Evolutionary conservation across 2,113 vertebrate species (phyloP).

Genomic region (Thomomys bottae): DNA sequence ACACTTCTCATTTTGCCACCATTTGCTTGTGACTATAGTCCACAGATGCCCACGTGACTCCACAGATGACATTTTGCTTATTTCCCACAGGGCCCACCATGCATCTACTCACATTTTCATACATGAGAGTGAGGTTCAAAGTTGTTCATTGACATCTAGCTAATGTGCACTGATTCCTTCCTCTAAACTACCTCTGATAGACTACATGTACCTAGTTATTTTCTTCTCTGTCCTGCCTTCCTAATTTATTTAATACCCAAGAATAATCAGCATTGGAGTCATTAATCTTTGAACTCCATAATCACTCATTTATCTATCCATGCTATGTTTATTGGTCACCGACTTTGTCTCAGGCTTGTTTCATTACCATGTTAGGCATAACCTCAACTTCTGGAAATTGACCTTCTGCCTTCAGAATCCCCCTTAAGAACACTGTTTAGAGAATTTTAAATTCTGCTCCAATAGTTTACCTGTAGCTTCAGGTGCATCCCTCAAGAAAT

Average conservation of each 20-base stretch:
- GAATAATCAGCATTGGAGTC: not conserved
- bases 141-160: not conserved
- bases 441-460: not conserved
- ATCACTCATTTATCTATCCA: not conserved
- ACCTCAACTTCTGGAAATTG: not conserved
- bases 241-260: not conserved
- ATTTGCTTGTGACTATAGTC: not conserved
- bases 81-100: not conserved
- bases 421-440: no score
- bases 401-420: not conserved
- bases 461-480: slow-evolving; percentile 89
- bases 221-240: not conserved
- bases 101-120: not conserved
- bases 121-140: not conserved
- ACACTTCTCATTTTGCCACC: not conserved
- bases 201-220: not conserved
- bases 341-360: not conserved
- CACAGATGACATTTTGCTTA: not conserved
- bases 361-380: not conserved
- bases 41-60: not conserved
- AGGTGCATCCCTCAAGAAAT: slow-evolving; percentile 94
- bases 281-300: not conserved
- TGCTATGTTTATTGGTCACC: not conserved
- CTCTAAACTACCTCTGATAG: not conserved
- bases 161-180: not conserved